Conservation (phyloP, 2,888 invertebrate genomes). For the Microplitis deprimator region DNA sequence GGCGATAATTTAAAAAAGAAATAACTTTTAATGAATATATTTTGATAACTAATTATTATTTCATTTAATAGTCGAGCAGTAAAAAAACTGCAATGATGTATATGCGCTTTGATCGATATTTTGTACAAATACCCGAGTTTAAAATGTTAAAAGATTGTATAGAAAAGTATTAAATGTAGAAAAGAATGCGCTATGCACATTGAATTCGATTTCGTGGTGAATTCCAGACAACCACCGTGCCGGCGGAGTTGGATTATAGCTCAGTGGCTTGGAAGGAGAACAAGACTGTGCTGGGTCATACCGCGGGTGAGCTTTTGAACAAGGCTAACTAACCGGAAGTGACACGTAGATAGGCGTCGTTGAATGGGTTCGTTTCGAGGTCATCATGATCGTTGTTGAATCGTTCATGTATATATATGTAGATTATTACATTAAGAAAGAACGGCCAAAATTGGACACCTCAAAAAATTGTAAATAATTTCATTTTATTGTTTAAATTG, state of each 20-base stretch:
- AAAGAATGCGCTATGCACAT: constrained; percentile 9
- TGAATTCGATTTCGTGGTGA: constrained; percentile 1
- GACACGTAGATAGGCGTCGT: constrained; percentile 59
- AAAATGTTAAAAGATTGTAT: constrained; percentile 3
- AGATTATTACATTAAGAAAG: background rate
- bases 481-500: too few relatives aligned
- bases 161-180: background rate
- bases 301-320: constrained; percentile 52
- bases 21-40: background rate
- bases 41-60: background rate
- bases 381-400: constrained; percentile 51
- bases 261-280: constrained; percentile 43
- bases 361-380: constrained; percentile 56
- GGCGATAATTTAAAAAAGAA: background rate
- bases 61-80: background rate
- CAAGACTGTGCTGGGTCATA: constrained; percentile 28
- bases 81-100: background rate
- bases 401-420: constrained; percentile 23
- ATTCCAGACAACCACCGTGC: constrained; percentile 15
- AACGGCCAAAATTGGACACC: background rate
- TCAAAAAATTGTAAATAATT: too few relatives aligned
- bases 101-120: background rate
- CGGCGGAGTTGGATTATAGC: constrained; percentile 14
- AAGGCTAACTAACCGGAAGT: constrained; percentile 66
- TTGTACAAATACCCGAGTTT: background rate